Conservation (phyloP, 1,140 invertebrate species). For the Steinernema khuongi region DNA sequence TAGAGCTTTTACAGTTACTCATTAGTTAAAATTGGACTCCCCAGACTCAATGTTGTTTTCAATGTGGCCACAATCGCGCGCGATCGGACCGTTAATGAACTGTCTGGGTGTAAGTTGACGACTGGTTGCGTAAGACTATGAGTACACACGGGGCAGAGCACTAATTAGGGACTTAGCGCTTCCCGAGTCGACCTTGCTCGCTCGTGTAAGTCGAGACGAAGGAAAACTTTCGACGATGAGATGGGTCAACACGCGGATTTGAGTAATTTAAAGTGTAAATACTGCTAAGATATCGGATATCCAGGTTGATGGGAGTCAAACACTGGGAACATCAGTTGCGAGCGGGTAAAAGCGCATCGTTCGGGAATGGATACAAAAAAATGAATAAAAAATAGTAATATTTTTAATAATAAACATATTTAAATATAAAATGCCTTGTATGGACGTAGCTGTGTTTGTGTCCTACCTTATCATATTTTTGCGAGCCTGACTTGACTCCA, state of each 20-base stretch:
- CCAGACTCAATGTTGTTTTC: neutral
- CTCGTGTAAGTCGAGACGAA: neutral
- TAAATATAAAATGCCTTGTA: too few relatives aligned
- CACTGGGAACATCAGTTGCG: neutral
- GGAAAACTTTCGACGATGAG: neutral
- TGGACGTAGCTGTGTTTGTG: too few relatives aligned
- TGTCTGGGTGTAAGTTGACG: slow-evolving; percentile 13
- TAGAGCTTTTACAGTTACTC: too few relatives aligned
- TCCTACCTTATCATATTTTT: too few relatives aligned
- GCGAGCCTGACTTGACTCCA: too few relatives aligned
- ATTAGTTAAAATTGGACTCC: too few relatives aligned
- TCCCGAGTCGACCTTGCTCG: neutral
- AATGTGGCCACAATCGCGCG: neutral
- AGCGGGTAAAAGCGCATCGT: neutral
- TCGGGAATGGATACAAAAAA: neutral
- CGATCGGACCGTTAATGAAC: neutral
- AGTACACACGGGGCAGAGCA: neutral
- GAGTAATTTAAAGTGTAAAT: slow-evolving; percentile 14
- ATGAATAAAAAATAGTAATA: too few relatives aligned
- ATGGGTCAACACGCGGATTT: slow-evolving; percentile 2
- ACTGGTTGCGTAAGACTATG: slow-evolving; percentile 1
- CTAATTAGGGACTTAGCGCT: slow-evolving; percentile 10
- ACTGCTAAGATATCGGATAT: neutral
- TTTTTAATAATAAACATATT: too few relatives aligned
- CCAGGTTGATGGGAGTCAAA: neutral